Evolutionary conservation across 2,113 vertebrate species (phyloP).

Genomic region (Callorhinus ursinus): DNA sequence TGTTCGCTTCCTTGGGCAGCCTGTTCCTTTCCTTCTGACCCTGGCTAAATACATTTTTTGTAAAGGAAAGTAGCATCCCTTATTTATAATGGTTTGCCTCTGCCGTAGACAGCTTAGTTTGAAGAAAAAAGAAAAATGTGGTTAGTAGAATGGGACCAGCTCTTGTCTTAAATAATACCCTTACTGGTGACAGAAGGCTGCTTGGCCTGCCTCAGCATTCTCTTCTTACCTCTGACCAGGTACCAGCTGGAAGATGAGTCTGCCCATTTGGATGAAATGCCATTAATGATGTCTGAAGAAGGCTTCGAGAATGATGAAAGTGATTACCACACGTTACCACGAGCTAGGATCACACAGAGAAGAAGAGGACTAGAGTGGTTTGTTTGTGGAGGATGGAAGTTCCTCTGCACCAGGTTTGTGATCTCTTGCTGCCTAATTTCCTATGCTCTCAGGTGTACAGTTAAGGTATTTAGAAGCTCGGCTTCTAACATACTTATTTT

Average conservation of each 20-base stretch:
- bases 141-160: neutral
- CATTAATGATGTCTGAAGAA: conserved; percentile 99
- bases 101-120: neutral
- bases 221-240: conserved; percentile 82
- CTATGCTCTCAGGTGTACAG: neutral
- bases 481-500: neutral
- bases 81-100: neutral
- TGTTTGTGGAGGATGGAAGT: conserved; percentile 95
- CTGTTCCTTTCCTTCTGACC: neutral
- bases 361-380: conserved; percentile 93
- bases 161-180: neutral
- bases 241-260: conserved; percentile 96
- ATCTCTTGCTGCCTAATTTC: neutral
- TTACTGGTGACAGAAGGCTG: no score
- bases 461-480: no score
- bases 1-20: neutral
- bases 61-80: neutral
- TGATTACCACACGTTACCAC: conserved; percentile 97
- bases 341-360: conserved; percentile 89
- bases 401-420: conserved; percentile 93
- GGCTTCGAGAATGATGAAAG: conserved; percentile 97
- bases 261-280: conserved; percentile 97
- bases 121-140: neutral
- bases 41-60: neutral
- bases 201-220: neutral